phyloP scores from a whole-genome alignment of 2,888 invertebrate species.

The Phanerotoma sp. region DNA sequence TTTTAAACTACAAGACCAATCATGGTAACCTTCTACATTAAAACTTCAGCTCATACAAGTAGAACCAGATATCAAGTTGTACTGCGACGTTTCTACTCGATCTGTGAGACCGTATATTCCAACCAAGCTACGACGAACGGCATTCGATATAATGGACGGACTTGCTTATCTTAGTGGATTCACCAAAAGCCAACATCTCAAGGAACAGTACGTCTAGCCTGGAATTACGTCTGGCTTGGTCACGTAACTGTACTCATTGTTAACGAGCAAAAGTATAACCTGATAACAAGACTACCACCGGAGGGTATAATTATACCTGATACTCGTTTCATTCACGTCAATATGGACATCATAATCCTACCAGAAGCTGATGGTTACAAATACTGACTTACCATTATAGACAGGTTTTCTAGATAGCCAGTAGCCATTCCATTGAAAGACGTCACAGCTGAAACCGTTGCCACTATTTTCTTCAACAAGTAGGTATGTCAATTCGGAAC shows the following conservation, averaged over 20 bases:
- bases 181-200: neutral
- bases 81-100: slow-evolving; percentile 15
- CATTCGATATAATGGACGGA: slow-evolving; percentile 12
- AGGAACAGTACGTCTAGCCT: no score
- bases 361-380: slow-evolving; percentile 34
- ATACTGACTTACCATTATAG: slow-evolving; percentile 47
- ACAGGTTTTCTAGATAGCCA: slow-evolving; percentile 44
- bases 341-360: no score
- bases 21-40: neutral
- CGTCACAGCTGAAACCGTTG: slow-evolving; percentile 42
- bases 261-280: neutral
- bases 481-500: slow-evolving; percentile 45
- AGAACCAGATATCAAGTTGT: no score
- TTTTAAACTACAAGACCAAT: neutral
- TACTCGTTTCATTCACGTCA: no score
- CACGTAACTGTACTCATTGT: no score
- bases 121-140: neutral
- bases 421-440: slow-evolving; percentile 43
- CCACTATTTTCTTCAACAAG: slow-evolving; percentile 33
- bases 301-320: neutral
- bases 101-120: slow-evolving; percentile 13
- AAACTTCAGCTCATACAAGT: neutral
- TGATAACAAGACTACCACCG: neutral
- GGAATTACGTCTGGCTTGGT: no score
- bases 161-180: slow-evolving; percentile 4